Conservation (phyloP, 1,140 invertebrate genomes). For the Drosophila serrata region DNA sequence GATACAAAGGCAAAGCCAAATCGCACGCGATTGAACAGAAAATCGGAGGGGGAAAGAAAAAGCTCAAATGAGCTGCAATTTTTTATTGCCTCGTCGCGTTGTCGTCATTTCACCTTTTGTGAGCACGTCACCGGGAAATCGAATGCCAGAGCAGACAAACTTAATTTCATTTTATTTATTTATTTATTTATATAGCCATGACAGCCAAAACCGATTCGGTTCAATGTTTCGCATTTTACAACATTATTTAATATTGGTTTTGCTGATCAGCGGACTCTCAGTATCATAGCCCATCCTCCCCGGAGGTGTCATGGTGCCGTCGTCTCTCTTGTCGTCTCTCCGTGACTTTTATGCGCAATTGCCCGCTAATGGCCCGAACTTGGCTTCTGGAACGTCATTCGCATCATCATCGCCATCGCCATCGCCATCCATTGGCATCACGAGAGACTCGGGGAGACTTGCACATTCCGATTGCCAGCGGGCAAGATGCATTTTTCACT, state of each 20-base stretch:
- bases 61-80: slow-evolving; percentile 79
- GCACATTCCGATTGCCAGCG: slow-evolving; percentile 59
- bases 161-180: slow-evolving; percentile 80
- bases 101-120: slow-evolving; percentile 78
- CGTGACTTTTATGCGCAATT: slow-evolving; percentile 82
- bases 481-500: slow-evolving; percentile 80
- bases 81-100: slow-evolving; percentile 61
- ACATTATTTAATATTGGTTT: slow-evolving; percentile 81
- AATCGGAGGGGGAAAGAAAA: slow-evolving; percentile 68
- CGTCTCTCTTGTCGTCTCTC: slow-evolving; percentile 17
- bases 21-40: slow-evolving; percentile 71
- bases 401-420: slow-evolving; percentile 57
- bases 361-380: slow-evolving; percentile 70
- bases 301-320: slow-evolving; percentile 28
- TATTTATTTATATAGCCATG: slow-evolving; percentile 78
- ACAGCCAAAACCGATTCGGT: slow-evolving; percentile 61
- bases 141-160: slow-evolving; percentile 64
- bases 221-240: slow-evolving; percentile 78
- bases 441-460: slow-evolving; percentile 34
- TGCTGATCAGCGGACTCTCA: slow-evolving; percentile 41
- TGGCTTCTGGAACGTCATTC: slow-evolving; percentile 68
- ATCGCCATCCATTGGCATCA: slow-evolving; percentile 26
- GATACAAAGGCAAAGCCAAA: slow-evolving; percentile 70
- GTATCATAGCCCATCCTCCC: slow-evolving; percentile 3
- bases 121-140: slow-evolving; percentile 59